These are phyloP conservation scores for Tipula unca DNA, from an alignment of 2,888 invertebrate species.

Conservation along the genomic window DNA sequence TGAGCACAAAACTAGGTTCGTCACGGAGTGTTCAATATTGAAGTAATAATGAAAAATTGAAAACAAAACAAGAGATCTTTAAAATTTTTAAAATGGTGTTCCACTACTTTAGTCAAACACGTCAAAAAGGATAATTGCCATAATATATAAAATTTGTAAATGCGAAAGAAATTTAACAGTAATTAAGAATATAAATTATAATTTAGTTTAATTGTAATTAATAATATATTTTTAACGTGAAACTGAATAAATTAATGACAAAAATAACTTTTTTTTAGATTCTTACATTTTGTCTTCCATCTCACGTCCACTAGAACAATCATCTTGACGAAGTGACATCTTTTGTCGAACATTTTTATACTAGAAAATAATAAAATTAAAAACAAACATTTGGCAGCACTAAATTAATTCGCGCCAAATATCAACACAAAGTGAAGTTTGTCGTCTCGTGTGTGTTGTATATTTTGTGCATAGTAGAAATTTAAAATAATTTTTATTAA, in stretches of 20 bases:
- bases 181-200: neutral
- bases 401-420: neutral
- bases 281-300: neutral
- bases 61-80: neutral
- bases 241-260: neutral
- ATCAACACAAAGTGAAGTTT: neutral
- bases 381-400: neutral
- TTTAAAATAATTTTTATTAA: neutral
- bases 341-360: neutral
- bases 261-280: neutral
- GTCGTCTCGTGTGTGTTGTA: neutral
- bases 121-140: neutral
- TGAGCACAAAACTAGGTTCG: neutral
- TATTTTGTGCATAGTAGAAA: neutral
- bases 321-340: neutral
- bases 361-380: neutral
- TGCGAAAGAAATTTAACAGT: neutral
- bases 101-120: neutral
- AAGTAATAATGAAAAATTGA: neutral
- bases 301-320: neutral
- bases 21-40: neutral
- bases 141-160: neutral
- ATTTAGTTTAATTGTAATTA: neutral
- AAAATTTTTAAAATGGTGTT: neutral
- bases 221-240: neutral